Evolutionary conservation across 1,140 invertebrate species (phyloP).

Genomic region (Pinna nobilis): DNA sequence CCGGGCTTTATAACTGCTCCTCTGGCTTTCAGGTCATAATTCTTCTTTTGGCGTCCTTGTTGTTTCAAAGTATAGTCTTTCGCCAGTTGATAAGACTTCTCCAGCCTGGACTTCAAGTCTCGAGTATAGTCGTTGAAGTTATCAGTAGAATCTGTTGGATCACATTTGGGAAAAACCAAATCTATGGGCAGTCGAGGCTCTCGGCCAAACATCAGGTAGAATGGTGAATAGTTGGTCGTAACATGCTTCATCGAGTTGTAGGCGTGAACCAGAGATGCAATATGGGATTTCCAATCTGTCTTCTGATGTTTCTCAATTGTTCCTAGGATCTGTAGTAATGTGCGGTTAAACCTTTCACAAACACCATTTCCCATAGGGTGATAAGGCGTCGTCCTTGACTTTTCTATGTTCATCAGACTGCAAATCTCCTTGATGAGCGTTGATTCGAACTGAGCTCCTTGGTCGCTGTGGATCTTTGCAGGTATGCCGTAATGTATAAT

Average conservation of each 20-base stretch:
- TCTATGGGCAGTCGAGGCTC: neutral
- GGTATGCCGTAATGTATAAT: constrained; percentile 12
- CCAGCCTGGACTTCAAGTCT: neutral
- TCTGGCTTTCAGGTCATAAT: constrained; percentile 26
- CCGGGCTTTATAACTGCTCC: constrained; percentile 4
- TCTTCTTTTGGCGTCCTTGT: constrained; percentile 13
- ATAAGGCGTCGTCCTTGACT: neutral
- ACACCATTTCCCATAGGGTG: constrained; percentile 1
- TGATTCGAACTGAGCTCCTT: neutral
- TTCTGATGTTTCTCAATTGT: neutral
- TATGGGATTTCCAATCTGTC: neutral
- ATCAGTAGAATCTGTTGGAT: neutral
- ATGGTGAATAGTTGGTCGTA: neutral
- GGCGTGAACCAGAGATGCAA: neutral
- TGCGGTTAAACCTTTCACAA: constrained; percentile 1
- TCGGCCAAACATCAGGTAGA: constrained; percentile 8
- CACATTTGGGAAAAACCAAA: neutral
- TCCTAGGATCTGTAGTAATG: neutral
- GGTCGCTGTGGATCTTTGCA: neutral
- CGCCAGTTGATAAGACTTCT: neutral
- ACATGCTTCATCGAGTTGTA: neutral
- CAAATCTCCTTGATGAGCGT: neutral
- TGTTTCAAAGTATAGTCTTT: neutral
- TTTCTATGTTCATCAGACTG: neutral
- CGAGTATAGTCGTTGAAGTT: neutral